Percentiles rank a stretch among this genome's conserved stretches.
Evolutionary conservation across 2,797 vertebrate species (phyloP).

Genomic region (Gallinago solitaria): DNA sequence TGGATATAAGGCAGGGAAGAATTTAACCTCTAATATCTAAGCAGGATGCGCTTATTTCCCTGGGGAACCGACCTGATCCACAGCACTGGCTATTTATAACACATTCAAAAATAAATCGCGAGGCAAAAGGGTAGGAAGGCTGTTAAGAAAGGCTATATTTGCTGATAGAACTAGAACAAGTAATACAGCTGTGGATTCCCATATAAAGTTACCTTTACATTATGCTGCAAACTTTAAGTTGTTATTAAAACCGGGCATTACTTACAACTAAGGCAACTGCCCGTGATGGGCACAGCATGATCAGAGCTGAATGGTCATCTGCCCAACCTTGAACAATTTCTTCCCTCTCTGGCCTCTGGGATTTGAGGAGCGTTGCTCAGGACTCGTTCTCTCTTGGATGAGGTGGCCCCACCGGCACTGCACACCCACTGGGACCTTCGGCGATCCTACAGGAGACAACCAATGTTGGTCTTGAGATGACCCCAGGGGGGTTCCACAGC

Average conservation of each 20-base stretch:
- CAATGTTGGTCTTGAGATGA: fast-evolving
- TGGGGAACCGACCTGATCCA: background rate
- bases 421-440: background rate
- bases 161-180: background rate
- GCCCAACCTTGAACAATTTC: background rate
- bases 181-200: background rate
- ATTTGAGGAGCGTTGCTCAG: background rate
- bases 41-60: background rate
- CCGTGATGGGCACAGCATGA: fast-evolving
- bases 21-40: background rate
- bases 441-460: background rate
- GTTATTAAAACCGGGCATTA: background rate
- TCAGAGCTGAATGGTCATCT: background rate
- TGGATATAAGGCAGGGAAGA: background rate
- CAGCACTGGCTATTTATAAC: slow-evolving; percentile 5
- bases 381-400: too few relatives aligned
- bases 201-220: background rate
- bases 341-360: fast-evolving
- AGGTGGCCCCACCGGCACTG: fast-evolving
- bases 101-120: background rate
- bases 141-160: background rate
- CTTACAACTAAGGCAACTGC: background rate
- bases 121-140: background rate
- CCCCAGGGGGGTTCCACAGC: background rate
- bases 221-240: background rate